phyloP scores from a whole-genome alignment of 1,140 invertebrate species.

The Caenorhabditis remanei region DNA sequence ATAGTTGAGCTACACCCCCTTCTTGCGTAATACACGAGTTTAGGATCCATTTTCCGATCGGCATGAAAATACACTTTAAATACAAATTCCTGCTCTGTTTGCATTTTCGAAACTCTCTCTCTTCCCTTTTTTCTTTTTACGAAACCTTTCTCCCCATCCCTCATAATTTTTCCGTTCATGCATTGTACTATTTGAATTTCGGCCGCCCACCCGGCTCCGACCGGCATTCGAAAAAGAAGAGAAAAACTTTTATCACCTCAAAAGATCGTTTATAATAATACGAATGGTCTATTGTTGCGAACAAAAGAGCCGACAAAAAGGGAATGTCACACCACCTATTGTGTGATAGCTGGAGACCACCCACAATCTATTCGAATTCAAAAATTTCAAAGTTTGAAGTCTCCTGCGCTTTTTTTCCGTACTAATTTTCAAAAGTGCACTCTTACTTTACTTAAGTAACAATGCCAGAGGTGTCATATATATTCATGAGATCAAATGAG shows the following conservation, averaged over 20 bases:
- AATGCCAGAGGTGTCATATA: not conserved
- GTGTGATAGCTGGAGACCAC: not conserved
- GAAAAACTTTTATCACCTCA: not conserved
- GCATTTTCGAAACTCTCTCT: not conserved
- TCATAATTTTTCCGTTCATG: not conserved
- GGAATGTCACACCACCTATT: conserved; percentile 5
- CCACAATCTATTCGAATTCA: not conserved
- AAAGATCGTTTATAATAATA: not conserved
- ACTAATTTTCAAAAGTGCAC: too few species aligned
- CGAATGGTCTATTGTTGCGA: not conserved
- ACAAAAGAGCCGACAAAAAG: not conserved
- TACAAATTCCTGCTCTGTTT: too few species aligned
- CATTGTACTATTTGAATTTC: conserved; percentile 24
- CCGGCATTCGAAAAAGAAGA: not conserved
- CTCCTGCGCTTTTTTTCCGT: too few species aligned
- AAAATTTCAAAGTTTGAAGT: too few species aligned
- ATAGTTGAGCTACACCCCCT: too few species aligned
- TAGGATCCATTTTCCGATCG: too few species aligned
- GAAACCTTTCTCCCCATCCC: not conserved
- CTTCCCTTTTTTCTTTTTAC: not conserved
- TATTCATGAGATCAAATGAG: conserved; percentile 19
- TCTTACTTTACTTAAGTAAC: not conserved
- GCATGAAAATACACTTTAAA: too few species aligned
- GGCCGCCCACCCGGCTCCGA: not conserved
- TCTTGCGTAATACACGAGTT: too few species aligned